A percentile compares a stretch with the other conserved stretches of the same genome.
Conservation (phyloP, 2,888 invertebrate genomes). For the Rhorus exstirpatorius region DNA sequence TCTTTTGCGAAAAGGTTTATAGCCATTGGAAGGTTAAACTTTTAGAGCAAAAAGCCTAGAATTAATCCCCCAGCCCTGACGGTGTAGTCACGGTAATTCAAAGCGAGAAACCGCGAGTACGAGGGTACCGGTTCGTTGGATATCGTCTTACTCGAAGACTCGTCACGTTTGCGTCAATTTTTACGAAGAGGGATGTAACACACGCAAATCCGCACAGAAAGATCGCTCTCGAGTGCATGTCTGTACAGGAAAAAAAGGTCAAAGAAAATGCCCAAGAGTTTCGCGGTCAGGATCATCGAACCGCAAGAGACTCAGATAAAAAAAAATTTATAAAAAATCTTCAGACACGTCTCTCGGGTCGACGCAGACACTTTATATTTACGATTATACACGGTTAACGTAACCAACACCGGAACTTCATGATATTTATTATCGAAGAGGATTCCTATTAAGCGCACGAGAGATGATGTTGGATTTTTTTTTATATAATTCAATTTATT, state of each 20-base stretch:
- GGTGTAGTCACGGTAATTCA: conserved; percentile 51
- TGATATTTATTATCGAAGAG: conserved; percentile 6
- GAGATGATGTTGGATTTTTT: background rate
- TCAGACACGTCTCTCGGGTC: conserved; percentile 28
- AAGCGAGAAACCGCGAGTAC: conserved; percentile 44
- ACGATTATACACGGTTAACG: conserved; percentile 22
- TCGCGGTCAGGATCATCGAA: conserved; percentile 60
- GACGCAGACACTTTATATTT: conserved; percentile 7
- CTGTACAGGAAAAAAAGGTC: no score
- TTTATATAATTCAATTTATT: background rate
- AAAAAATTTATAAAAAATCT: conserved; percentile 10
- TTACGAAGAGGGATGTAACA: no score
- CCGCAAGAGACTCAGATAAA: conserved; percentile 23
- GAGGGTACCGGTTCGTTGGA: conserved; percentile 49
- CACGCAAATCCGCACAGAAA: no score
- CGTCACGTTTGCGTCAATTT: conserved; percentile 71
- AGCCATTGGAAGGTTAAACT: no score
- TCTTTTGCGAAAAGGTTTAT: no score
- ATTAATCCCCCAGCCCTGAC: no score
- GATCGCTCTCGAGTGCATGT: conserved; percentile 6
- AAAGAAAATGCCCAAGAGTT: conserved; percentile 4
- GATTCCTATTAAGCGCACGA: conserved; percentile 25
- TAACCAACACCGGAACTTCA: conserved; percentile 8
- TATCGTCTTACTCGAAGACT: conserved; percentile 75
- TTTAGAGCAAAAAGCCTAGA: no score